Percentiles rank a stretch among this genome's conserved stretches.
Conservation (phyloP, 2,888 invertebrate genomes). For the Diplolepis rosae region DNA sequence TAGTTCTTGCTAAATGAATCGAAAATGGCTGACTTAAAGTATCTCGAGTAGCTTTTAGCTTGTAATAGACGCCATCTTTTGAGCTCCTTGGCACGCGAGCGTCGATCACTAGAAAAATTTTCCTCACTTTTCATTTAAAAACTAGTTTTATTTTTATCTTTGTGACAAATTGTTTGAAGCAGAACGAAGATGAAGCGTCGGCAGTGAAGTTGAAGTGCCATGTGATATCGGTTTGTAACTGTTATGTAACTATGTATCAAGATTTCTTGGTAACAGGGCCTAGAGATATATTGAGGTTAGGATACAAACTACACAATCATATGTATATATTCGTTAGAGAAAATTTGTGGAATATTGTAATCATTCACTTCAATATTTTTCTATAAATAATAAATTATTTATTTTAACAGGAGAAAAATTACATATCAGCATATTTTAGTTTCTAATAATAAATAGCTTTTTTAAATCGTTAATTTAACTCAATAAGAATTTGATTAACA, state of each 20-base stretch:
- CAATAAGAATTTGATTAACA: background rate
- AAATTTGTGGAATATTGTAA: background rate
- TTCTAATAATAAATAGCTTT: background rate
- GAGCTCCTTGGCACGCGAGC: background rate
- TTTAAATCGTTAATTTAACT: background rate
- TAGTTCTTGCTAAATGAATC: background rate
- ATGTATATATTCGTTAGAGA: background rate
- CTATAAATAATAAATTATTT: background rate
- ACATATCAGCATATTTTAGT: background rate
- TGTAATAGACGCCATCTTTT: background rate
- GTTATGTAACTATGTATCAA: background rate
- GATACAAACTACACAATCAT: background rate
- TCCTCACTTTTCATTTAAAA: background rate
- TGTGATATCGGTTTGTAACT: conserved; percentile 2
- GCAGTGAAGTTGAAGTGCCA: background rate
- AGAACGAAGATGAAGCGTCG: background rate
- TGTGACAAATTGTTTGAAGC: background rate
- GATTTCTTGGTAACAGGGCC: background rate
- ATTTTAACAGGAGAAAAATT: background rate
- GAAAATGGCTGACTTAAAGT: background rate
- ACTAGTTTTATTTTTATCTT: background rate
- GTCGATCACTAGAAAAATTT: background rate
- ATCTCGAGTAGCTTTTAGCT: background rate
- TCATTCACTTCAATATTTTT: too few relatives aligned
- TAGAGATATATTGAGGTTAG: background rate